phyloP scores from a whole-genome alignment of 1,140 invertebrate species.

The Trialeurodes vaporariorum region DNA sequence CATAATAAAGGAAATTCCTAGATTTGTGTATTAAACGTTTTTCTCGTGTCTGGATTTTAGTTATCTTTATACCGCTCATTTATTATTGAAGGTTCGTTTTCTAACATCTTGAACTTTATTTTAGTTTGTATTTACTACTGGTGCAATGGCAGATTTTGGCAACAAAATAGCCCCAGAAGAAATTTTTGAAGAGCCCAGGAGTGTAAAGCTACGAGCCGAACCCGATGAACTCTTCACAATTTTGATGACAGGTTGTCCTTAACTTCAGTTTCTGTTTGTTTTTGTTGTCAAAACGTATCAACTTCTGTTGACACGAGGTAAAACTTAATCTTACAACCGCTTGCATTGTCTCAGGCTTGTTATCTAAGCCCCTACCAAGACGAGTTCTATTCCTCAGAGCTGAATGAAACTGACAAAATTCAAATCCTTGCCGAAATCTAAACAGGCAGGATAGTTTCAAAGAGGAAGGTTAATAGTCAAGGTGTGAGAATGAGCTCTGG shows the following conservation, averaged over 20 bases:
- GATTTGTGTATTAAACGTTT: neutral
- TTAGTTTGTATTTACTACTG: neutral
- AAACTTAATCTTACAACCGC: neutral
- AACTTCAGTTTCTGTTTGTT: neutral
- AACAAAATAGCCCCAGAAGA: neutral
- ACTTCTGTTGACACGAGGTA: neutral
- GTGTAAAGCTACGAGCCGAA: neutral
- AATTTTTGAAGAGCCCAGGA: neutral
- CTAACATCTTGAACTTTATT: neutral
- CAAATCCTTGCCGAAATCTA: neutral
- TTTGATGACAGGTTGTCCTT: neutral
- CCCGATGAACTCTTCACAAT: neutral
- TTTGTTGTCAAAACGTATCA: neutral
- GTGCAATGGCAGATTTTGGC: neutral
- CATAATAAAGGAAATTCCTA: neutral
- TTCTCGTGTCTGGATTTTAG: too few relatives aligned
- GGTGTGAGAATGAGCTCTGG: too few relatives aligned
- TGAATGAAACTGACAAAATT: neutral
- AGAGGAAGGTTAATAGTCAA: too few relatives aligned
- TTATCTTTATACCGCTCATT: neutral
- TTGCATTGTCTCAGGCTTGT: neutral
- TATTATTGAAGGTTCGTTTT: neutral
- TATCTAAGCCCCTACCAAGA: too few relatives aligned
- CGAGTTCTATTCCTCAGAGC: too few relatives aligned
- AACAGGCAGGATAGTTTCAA: too few relatives aligned